Evolutionary conservation across 1,140 invertebrate genomes (phyloP).

Genomic region (Diprion similis): DNA sequence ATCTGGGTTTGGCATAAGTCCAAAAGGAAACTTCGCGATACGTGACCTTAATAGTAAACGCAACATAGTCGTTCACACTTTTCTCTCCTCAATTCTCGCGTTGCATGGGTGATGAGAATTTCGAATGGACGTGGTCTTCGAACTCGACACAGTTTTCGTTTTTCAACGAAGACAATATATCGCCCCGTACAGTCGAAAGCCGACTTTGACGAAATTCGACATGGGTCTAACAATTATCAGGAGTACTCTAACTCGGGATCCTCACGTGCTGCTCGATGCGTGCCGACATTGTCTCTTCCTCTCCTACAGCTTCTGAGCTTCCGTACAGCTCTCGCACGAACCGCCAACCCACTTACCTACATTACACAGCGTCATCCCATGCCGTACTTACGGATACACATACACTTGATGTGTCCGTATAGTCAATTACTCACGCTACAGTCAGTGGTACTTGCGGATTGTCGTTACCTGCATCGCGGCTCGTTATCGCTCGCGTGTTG

Average conservation of each 20-base stretch:
- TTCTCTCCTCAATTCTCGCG: background rate
- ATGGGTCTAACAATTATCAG: background rate
- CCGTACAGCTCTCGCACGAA: constrained; percentile 43
- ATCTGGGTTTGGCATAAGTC: background rate
- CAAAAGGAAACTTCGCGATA: background rate
- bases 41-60: background rate
- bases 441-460: background rate
- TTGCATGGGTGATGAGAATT: background rate
- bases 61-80: constrained; percentile 2
- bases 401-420: too few relatives aligned
- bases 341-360: constrained; percentile 61
- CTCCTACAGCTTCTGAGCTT: constrained; percentile 13
- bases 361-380: constrained; percentile 40
- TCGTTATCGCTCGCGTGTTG: background rate
- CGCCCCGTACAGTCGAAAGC: background rate
- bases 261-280: constrained; percentile 4
- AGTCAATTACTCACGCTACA: too few relatives aligned
- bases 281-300: background rate
- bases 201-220: background rate
- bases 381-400: background rate
- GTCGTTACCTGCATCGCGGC: background rate
- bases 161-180: background rate
- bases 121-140: background rate
- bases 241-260: constrained; percentile 15
- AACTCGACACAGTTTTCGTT: background rate